Evolutionary conservation across 2,797 vertebrate species (phyloP).

Genomic region (Avahi laniger): DNA sequence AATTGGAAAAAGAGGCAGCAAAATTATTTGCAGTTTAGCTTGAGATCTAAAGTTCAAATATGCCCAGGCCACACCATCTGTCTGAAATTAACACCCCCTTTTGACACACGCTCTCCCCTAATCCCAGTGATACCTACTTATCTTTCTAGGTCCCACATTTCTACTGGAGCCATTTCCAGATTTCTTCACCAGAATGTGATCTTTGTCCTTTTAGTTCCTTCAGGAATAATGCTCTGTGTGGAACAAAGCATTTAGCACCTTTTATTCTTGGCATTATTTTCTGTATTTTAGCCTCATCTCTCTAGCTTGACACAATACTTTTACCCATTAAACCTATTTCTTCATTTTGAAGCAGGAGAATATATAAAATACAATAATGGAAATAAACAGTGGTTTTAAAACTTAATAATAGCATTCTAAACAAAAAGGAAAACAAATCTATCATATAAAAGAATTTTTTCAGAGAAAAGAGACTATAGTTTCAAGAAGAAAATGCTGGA

Average conservation of each 20-base stretch:
- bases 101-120: background rate
- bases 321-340: background rate
- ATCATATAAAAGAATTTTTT: background rate
- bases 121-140: background rate
- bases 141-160: background rate
- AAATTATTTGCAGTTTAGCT: background rate
- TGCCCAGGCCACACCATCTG: background rate
- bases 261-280: background rate
- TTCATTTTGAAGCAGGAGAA: background rate
- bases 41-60: background rate
- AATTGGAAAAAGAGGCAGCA: background rate
- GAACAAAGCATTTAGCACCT: background rate
- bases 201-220: background rate
- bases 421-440: background rate
- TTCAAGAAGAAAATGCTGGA: background rate
- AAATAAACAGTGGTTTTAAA: background rate
- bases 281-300: background rate
- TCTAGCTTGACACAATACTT: background rate
- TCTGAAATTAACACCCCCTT: background rate
- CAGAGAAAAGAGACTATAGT: background rate
- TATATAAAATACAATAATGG: background rate
- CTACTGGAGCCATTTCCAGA: background rate
- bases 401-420: background rate
- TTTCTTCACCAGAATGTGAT: background rate
- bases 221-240: background rate